phyloP scores from a whole-genome alignment of 2,888 invertebrate species.

The Cetonia aurata region DNA sequence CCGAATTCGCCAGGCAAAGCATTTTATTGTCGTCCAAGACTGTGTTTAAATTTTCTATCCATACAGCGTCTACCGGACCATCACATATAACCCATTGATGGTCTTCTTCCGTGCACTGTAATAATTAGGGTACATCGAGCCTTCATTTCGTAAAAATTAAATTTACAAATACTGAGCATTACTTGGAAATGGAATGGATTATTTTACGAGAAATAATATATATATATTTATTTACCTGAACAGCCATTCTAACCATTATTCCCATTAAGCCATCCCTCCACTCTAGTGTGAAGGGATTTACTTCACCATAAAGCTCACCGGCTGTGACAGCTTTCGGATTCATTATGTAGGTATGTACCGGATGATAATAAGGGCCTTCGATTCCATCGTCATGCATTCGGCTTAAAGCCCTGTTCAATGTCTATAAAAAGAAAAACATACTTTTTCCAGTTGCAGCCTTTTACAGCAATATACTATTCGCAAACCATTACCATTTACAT shows the following conservation, averaged over 20 bases:
- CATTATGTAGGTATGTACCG: constrained; percentile 82
- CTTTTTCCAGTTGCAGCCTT: not conserved
- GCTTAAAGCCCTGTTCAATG: constrained; percentile 77
- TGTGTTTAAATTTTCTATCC: constrained; percentile 96
- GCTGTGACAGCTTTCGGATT: constrained; percentile 92
- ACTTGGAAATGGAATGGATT: not conserved
- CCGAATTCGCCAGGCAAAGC: constrained; percentile 92
- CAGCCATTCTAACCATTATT: constrained; percentile 73
- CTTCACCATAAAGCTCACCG: constrained; percentile 90
- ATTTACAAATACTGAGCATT: too few species aligned
- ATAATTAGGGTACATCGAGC: not conserved
- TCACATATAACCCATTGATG: constrained; percentile 95
- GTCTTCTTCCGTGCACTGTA: constrained; percentile 70
- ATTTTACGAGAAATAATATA: constrained; percentile 35
- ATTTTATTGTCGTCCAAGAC: constrained; percentile 95
- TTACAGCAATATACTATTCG: too few species aligned
- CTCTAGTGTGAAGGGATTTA: constrained; percentile 86
- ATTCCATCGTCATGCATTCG: constrained; percentile 74
- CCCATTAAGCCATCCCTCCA: constrained; percentile 93
- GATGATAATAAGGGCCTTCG: constrained; percentile 74
- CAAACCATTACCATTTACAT: too few species aligned
- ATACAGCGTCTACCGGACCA: constrained; percentile 92
- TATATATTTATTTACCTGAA: constrained; percentile 65
- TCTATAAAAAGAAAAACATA: constrained; percentile 66
- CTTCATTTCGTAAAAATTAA: not conserved